Evolutionary conservation across 1,140 invertebrate genomes (phyloP).

Genomic region (Chrysopa pallens): DNA sequence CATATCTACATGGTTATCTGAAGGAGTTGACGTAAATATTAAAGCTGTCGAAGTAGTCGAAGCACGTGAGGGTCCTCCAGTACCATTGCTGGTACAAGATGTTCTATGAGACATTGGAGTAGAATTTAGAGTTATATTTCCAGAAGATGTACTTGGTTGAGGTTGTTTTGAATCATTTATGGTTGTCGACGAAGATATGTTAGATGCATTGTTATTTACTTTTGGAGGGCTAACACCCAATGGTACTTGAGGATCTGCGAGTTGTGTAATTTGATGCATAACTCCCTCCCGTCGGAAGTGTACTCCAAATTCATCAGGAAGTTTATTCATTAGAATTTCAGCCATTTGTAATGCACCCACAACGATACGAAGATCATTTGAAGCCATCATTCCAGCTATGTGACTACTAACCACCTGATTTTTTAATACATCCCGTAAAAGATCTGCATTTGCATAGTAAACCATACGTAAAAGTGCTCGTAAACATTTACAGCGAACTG

Average conservation of each 20-base stretch:
- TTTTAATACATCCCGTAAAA: constrained; percentile 73
- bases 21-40: constrained; percentile 13
- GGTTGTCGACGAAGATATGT: not conserved
- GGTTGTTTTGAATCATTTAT: not conserved
- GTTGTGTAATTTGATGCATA: constrained; percentile 71
- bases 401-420: constrained; percentile 91
- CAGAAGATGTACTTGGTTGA: not conserved
- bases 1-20: not conserved
- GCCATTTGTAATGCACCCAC: constrained; percentile 95
- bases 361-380: constrained; percentile 85
- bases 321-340: constrained; percentile 87
- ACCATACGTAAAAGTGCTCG: constrained; percentile 91
- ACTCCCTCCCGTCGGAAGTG: constrained; percentile 93
- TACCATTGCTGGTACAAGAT: constrained; percentile 12
- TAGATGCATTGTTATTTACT: constrained; percentile 14
- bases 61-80: constrained; percentile 7
- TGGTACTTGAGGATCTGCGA: constrained; percentile 47
- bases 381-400: constrained; percentile 95
- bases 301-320: constrained; percentile 84
- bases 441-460: constrained; percentile 75
- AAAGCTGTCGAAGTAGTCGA: constrained; percentile 6
- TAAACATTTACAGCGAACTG: constrained; percentile 89
- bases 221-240: constrained; percentile 40
- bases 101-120: not conserved
- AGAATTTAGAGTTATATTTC: not conserved